Evolutionary conservation across 2,797 vertebrate species (phyloP).

Genomic region (Carcharodon carcharias): DNA sequence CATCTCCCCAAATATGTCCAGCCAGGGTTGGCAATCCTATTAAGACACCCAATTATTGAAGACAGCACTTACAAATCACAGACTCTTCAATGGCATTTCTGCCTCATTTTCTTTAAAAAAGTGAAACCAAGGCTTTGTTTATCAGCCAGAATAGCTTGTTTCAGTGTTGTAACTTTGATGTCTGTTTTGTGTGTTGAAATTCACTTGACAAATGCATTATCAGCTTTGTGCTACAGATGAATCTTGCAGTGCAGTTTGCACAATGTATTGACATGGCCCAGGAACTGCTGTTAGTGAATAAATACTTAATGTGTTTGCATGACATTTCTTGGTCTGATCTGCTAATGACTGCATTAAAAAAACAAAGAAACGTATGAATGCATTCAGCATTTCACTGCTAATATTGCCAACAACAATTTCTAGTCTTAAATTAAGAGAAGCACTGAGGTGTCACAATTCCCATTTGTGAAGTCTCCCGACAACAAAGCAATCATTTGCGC

Average conservation of each 20-base stretch:
- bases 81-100: too few species aligned
- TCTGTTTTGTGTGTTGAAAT: not conserved
- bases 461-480: not conserved
- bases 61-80: too few species aligned
- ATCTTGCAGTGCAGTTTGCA: not conserved
- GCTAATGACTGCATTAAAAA: not conserved
- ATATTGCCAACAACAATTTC: conserved; percentile 7
- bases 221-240: not conserved
- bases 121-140: too few species aligned
- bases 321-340: not conserved
- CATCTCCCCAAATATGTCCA: too few species aligned
- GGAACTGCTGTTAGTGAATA: not conserved
- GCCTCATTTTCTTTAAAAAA: too few species aligned
- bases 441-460: not conserved
- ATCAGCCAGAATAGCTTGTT: too few species aligned
- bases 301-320: not conserved
- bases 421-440: not conserved
- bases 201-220: not conserved
- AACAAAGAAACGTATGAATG: not conserved
- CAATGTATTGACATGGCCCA: not conserved
- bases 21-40: too few species aligned
- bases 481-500: not conserved
- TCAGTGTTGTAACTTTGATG: not conserved
- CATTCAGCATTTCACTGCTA: not conserved
- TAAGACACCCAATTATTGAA: too few species aligned